These are phyloP conservation scores for Phaedon cochleariae DNA, from an alignment of 2,888 invertebrate genomes.

Conservation along the genomic window DNA sequence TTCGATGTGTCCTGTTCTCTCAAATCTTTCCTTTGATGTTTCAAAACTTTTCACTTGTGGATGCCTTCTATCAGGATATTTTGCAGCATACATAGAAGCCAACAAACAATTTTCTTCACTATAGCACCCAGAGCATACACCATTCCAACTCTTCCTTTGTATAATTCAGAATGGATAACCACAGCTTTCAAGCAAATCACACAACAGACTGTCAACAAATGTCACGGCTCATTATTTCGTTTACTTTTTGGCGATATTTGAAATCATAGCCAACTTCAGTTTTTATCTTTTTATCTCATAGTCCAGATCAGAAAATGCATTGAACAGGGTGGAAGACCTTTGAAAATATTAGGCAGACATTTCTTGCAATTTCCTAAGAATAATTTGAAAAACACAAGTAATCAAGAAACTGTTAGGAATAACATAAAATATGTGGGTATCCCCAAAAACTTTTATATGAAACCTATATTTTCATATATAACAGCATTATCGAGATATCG, in stretches of 20 bases:
- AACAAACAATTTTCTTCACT: neutral
- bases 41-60: slow-evolving; percentile 11
- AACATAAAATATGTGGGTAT: no score
- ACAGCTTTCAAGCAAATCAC: neutral
- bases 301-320: no score
- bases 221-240: neutral
- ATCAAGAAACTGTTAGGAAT: no score
- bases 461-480: no score
- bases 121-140: no score
- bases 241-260: neutral
- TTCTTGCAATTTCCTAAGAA: no score
- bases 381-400: no score
- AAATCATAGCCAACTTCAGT: neutral
- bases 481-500: no score
- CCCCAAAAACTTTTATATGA: no score
- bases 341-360: no score
- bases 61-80: slow-evolving; percentile 13
- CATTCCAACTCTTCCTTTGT: neutral
- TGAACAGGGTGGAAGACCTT: no score
- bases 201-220: neutral
- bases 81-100: slow-evolving; percentile 1
- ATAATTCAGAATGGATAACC: neutral
- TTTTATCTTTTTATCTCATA: no score
- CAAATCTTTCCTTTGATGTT: slow-evolving; percentile 13
- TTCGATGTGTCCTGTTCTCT: slow-evolving; percentile 8